Percentiles rank a stretch among this genome's conserved stretches.
Conservation (phyloP, 2,888 invertebrate genomes). For the Argynnis bischoffii region DNA sequence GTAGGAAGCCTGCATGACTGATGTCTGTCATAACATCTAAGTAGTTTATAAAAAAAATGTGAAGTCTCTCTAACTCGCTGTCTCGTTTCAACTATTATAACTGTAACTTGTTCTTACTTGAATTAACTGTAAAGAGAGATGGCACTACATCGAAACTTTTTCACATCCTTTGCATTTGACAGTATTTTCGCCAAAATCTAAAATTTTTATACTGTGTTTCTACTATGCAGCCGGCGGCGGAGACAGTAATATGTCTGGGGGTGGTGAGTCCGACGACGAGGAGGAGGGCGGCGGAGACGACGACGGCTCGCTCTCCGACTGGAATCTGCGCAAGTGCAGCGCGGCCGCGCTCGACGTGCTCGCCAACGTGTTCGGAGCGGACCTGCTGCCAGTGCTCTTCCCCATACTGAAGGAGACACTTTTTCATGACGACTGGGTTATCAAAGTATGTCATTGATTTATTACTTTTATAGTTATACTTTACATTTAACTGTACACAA, state of each 20-base stretch:
- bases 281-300: constrained; percentile 91
- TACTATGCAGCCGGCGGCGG: constrained; percentile 68
- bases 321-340: constrained; percentile 99
- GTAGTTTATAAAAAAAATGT: no score
- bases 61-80: no score
- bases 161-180: no score
- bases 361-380: constrained; percentile 98
- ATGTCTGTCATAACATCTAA: no score
- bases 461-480: background rate
- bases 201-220: background rate
- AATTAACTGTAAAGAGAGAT: no score
- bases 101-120: no score
- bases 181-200: no score
- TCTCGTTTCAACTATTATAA: no score
- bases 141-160: no score
- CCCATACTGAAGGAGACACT: constrained; percentile 98
- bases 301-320: constrained; percentile 96
- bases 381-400: constrained; percentile 94
- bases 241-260: constrained; percentile 80
- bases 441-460: constrained; percentile 86
- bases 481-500: no score
- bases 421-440: constrained; percentile 97
- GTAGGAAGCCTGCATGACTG: no score
- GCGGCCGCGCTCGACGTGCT: constrained; percentile 98
- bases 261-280: constrained; percentile 87